Evolutionary conservation across 1,140 invertebrate genomes (phyloP), one percentile per base, ranked within the genome.

Genomic region (Littorina saxatilis): DNA sequence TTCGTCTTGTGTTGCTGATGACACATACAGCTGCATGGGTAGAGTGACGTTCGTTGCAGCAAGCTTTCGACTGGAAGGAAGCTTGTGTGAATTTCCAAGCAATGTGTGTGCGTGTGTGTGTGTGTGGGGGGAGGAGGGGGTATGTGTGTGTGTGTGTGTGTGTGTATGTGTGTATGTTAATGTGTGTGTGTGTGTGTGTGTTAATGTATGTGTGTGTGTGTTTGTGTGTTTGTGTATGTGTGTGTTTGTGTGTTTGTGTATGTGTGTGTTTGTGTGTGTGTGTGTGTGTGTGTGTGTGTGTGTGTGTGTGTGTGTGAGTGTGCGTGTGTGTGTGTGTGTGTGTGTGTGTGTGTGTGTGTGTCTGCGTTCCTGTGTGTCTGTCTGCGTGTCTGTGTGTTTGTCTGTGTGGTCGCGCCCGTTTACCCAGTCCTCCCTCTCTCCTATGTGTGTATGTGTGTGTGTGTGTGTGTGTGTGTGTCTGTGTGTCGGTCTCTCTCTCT

Each of bases 311-410:
- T 23, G 23, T 58, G 55, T 23, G 55, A 15, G 55, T 23, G 55
- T 58, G 63, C 32, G 29, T 32, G 63, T 68, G 63, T 68, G 63
- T 68, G 63, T 68, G 63, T 68, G 29, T 68, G 63, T 68, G 63
- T 68, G 63, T 68, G 63, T 68, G 63, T 35, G 63, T 68, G 29
- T 68, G 23, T 61, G 58, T 11, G 23, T 61, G 58, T 11, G 58
- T 61, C 20, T 61, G 58, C n/a, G 58, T 61, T 61, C 4, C 4
- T 39, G 29, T 35, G 63, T 68, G 63, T 35, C 29, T 35, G 63
- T 68, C 17, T 58, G 55, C n/a, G 55, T 58, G 55, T 58, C 17
- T 58, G 55, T 5, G 55, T 58, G 55, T 5, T 15, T 58, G 55
- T 27, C 17, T 58, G 55, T 27, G 55, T 58, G 13, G 13, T 11